Conservation (phyloP, 2,888 invertebrate genomes). For the Watsonalla cultraria region DNA sequence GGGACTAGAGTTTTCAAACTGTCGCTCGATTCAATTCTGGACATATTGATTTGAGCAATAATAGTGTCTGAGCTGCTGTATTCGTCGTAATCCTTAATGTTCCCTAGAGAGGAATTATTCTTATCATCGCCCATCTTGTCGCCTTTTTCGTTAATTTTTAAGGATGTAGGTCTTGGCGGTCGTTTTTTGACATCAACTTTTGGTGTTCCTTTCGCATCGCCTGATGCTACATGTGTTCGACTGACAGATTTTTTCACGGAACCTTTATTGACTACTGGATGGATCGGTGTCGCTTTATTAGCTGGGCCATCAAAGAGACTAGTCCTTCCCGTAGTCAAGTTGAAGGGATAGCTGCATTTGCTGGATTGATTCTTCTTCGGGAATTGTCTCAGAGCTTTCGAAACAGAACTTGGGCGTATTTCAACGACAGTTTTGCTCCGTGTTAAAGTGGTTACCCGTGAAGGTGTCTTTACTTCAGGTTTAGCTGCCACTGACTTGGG, state of each 20-base stretch:
- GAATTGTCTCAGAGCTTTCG: constrained; percentile 41
- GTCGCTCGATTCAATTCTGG: constrained; percentile 70
- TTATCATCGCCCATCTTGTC: constrained; percentile 41
- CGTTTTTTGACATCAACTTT: constrained; percentile 49
- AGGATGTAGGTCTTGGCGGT: constrained; percentile 46
- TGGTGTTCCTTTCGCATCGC: constrained; percentile 45
- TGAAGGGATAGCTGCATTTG: constrained; percentile 74
- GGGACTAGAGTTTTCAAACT: constrained; percentile 71
- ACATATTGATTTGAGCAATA: constrained; percentile 64
- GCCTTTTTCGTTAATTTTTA: constrained; percentile 56
- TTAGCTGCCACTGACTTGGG: constrained; percentile 54
- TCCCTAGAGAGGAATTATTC: constrained; percentile 37
- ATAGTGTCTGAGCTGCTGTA: constrained; percentile 80
- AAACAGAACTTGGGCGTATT: constrained; percentile 44
- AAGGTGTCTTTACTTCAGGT: constrained; percentile 52
- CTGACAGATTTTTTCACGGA: constrained; percentile 37
- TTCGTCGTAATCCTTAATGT: constrained; percentile 56
- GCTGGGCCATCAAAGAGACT: constrained; percentile 60
- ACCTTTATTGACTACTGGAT: constrained; percentile 20
- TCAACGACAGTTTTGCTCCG: constrained; percentile 72
- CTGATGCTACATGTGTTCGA: constrained; percentile 47
- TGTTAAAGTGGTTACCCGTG: constrained; percentile 38
- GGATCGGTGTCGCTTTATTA: constrained; percentile 6
- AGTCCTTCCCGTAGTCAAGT: constrained; percentile 68
- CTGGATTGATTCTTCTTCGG: constrained; percentile 55